Conservation (phyloP, 2,797 vertebrate species). For the Danio choprae region DNA sequence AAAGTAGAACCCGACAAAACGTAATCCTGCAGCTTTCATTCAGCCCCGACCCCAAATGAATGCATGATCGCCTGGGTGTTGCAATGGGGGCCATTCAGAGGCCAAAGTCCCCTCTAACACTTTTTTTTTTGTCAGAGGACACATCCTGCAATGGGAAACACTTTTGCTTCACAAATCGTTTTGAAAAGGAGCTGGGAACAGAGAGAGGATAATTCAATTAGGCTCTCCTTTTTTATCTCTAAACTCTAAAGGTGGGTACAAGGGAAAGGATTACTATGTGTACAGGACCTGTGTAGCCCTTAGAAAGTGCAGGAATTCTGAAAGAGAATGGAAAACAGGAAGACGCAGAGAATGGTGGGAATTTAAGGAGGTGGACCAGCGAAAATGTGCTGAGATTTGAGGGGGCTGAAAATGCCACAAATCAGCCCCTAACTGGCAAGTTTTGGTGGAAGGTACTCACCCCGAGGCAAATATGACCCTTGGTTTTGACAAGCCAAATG, state of each 20-base stretch:
- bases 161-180: conserved; percentile 93
- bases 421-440: conserved; percentile 11
- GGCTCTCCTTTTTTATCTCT: conserved; percentile 67
- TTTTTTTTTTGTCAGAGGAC: conserved; percentile 47
- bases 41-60: conserved; percentile 81
- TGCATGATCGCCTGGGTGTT: conserved; percentile 91
- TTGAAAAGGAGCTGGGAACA: conserved; percentile 77
- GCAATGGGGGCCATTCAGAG: conserved; percentile 86
- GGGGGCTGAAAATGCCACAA: conserved; percentile 21
- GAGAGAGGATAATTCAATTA: conserved; percentile 92
- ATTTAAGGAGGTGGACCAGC: conserved; percentile 8
- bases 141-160: conserved; percentile 89
- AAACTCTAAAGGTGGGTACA: conserved; percentile 77
- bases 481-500: conserved; percentile 22
- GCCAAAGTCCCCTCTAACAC: conserved; percentile 81
- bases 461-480: background rate
- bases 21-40: conserved; percentile 84
- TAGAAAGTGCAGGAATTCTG: conserved; percentile 76
- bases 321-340: conserved; percentile 74
- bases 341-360: conserved; percentile 66
- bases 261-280: conserved; percentile 82
- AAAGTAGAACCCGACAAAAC: conserved; percentile 86
- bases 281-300: conserved; percentile 83
- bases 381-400: conserved; percentile 1
- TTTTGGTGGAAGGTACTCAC: conserved; percentile 2